phyloP scores from a whole-genome alignment of 2,888 invertebrate species.

The Zeuzera pyrina region DNA sequence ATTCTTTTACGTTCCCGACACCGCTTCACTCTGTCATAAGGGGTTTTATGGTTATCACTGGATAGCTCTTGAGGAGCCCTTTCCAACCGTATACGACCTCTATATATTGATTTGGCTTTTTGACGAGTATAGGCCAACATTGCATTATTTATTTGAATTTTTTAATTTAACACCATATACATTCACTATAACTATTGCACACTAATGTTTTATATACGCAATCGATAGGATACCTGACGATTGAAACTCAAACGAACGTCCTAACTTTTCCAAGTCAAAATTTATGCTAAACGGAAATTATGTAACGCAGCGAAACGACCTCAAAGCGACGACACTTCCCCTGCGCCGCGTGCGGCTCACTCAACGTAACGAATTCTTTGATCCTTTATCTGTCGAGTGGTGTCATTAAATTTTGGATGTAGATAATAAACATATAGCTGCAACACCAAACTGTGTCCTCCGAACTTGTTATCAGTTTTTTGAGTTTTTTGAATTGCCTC shows the following conservation, averaged over 20 bases:
- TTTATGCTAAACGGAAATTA: constrained; percentile 3
- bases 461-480: neutral
- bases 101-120: constrained; percentile 10
- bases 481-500: neutral
- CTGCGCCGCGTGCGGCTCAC: constrained; percentile 4
- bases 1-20: neutral
- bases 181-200: too few relatives aligned
- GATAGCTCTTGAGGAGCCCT: constrained; percentile 11
- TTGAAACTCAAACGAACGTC: constrained; percentile 2
- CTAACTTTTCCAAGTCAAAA: constrained; percentile 5
- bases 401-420: constrained; percentile 1
- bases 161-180: constrained; percentile 4
- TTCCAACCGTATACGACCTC: constrained; percentile 11
- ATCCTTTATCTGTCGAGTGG: constrained; percentile 6
- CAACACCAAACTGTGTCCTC: too few relatives aligned
- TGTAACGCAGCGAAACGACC: constrained; percentile 3
- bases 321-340: constrained; percentile 4
- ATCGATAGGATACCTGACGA: constrained; percentile 5
- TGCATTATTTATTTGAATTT: constrained; percentile 7
- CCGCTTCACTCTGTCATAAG: constrained; percentile 2
- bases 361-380: constrained; percentile 4
- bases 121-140: constrained; percentile 7
- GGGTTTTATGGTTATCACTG: constrained; percentile 5
- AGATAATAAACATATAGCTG: too few relatives aligned
- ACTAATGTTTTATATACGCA: constrained; percentile 5